Evolutionary conservation across 2,888 invertebrate genomes (phyloP), one percentile per base, ranked within the genome.

Genomic region (Nemotelus pantherinus): DNA sequence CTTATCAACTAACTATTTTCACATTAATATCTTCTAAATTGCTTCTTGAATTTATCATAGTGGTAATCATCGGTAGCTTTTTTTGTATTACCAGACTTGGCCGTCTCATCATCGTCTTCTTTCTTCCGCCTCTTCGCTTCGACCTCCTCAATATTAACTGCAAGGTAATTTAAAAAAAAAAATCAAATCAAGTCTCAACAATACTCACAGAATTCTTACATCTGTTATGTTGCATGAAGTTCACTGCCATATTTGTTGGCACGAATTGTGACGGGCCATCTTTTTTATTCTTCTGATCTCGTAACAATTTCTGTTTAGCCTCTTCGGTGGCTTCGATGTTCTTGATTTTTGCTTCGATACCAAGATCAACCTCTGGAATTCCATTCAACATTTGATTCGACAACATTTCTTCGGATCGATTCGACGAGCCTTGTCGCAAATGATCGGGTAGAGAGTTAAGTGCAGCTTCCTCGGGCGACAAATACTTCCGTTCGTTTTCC

Each of bases 341-440:
- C 84, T 93, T 93, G 80, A 99, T 99, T 89, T 99, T 98, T 0
- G 97, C 97, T 84, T 98, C 97, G 82, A 99, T 98, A n/a, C 99
- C 99, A 75, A 99, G 90, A 88, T 99, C 99, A 0, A 99, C 96
- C 89, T 99, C 99, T 0, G 99, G 99, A 81, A 99, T 99, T 55
- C 99, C 99, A 84, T 97, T 98, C 3, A 99, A 89, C 99, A 99
- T 99, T 89, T 99, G 99, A 90, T 99, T 98, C 2, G 99, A 99
- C 83, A 99, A 91, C 97, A 99, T 98, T 89, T 99, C 99, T 87
- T 99, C 99, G 2, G 96, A 97, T 84, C 94, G 90, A 82, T 95
- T 94, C 0, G 94, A 92, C 0, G 95, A 94, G 1, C 96, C 95
- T 78, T 94, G 92, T 79, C 97, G 89, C 75, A 98, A 88, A 85